Percentiles rank a stretch among this genome's conserved stretches.
These are phyloP conservation scores for Lepetodrilus schrolli DNA, from an alignment of 2,888 invertebrate genomes.

Conservation along the genomic window DNA sequence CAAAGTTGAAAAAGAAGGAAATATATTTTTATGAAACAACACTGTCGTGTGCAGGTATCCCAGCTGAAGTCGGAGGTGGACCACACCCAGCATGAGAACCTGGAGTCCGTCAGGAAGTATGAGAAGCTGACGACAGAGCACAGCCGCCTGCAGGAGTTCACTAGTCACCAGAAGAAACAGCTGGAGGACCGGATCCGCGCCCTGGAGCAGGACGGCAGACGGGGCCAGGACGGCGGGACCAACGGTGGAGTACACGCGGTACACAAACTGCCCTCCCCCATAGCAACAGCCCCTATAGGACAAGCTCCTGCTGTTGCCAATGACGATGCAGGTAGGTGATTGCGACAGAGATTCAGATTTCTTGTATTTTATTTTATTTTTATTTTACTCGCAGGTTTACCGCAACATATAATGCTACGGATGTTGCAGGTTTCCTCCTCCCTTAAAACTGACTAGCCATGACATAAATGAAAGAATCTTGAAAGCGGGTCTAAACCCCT, in stretches of 20 bases:
- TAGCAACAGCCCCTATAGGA: neutral
- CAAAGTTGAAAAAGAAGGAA: too few relatives aligned
- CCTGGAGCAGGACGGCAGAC: conserved; percentile 37
- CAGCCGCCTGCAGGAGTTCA: conserved; percentile 45
- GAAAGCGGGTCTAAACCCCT: too few relatives aligned
- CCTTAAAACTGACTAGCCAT: too few relatives aligned
- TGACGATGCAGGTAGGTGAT: too few relatives aligned
- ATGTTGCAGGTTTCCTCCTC: too few relatives aligned
- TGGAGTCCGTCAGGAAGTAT: conserved; percentile 53
- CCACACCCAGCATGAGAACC: conserved; percentile 49
- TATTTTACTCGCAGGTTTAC: too few relatives aligned
- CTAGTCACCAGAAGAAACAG: conserved; percentile 42
- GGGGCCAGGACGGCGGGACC: conserved; percentile 22
- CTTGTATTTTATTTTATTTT: too few relatives aligned
- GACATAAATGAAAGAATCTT: too few relatives aligned
- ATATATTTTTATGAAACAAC: too few relatives aligned
- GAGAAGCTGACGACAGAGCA: conserved; percentile 54
- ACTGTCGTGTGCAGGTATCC: conserved; percentile 42
- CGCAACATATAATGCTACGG: too few relatives aligned
- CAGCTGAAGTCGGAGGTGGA: conserved; percentile 53
- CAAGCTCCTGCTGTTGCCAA: too few relatives aligned
- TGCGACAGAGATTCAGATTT: too few relatives aligned
- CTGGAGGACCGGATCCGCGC: conserved; percentile 39
- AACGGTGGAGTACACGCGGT: neutral
- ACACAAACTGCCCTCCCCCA: neutral